These are phyloP conservation scores for Semicossyphus pulcher DNA, from an alignment of 2,113 vertebrate genomes.

Conservation along the genomic window DNA sequence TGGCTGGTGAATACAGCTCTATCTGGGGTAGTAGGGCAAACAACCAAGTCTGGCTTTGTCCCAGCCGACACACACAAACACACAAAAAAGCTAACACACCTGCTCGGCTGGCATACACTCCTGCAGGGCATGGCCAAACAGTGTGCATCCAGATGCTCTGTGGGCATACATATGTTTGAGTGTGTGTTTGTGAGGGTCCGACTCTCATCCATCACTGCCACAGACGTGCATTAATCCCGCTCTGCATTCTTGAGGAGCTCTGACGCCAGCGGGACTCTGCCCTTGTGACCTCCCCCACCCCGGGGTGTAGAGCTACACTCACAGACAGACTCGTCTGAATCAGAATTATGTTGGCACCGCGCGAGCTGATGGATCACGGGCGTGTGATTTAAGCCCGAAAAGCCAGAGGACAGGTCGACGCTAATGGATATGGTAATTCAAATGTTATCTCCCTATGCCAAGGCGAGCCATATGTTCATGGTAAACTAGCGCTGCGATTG, in stretches of 20 bases:
- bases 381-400: slow-evolving; percentile 8
- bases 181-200: slow-evolving; percentile 7
- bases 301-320: background rate
- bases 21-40: slow-evolving; percentile 69
- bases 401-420: slow-evolving; percentile 39
- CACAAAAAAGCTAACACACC: slow-evolving; percentile 36
- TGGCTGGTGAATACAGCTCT: slow-evolving; percentile 43
- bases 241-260: slow-evolving; percentile 82
- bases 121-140: slow-evolving; percentile 39
- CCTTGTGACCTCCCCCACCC: slow-evolving; percentile 48
- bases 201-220: slow-evolving; percentile 78
- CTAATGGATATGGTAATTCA: slow-evolving; percentile 48
- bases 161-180: background rate
- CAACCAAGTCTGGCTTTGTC: slow-evolving; percentile 55
- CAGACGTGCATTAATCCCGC: slow-evolving; percentile 79
- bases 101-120: slow-evolving; percentile 45
- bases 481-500: slow-evolving; percentile 42
- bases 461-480: slow-evolving; percentile 52
- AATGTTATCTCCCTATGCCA: slow-evolving; percentile 37
- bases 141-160: slow-evolving; percentile 64
- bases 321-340: background rate
- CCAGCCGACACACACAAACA: slow-evolving; percentile 41
- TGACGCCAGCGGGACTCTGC: slow-evolving; percentile 64
- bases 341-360: slow-evolving; percentile 18
- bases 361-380: background rate